A percentile compares a stretch with the other conserved stretches of the same genome.
Evolutionary conservation across 2,888 invertebrate genomes (phyloP).

Genomic region (Desoria tigrina): DNA sequence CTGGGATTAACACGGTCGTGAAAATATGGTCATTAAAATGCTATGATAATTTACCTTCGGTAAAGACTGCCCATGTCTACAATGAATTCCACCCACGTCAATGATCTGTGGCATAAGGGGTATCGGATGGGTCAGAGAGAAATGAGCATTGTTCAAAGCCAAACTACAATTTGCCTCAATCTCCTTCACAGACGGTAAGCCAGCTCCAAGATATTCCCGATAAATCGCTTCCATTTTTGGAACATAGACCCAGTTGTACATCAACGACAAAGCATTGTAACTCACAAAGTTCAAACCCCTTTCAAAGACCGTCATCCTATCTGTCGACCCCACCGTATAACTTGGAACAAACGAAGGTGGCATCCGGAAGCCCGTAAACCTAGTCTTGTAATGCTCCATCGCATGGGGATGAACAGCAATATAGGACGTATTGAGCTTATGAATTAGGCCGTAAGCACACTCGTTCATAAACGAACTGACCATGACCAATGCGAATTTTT

Average conservation of each 20-base stretch:
- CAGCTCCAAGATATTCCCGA: conserved; percentile 25
- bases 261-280: not conserved
- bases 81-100: conserved; percentile 53
- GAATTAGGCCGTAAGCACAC: conserved; percentile 54
- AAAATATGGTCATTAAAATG: no score
- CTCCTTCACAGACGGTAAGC: conserved; percentile 41
- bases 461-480: conserved; percentile 59
- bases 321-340: conserved; percentile 7
- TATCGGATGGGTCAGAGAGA: conserved; percentile 35
- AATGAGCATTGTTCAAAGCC: conserved; percentile 49
- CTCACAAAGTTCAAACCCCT: conserved; percentile 24
- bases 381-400: not conserved
- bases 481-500: conserved; percentile 54
- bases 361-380: not conserved
- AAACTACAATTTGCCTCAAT: conserved; percentile 47
- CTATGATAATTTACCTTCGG: no score
- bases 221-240: conserved; percentile 27
- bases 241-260: not conserved
- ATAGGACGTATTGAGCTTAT: conserved; percentile 19
- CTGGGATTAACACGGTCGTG: no score
- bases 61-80: conserved; percentile 45
- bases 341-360: conserved; percentile 21
- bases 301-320: conserved; percentile 56
- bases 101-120: conserved; percentile 50
- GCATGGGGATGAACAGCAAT: conserved; percentile 20